Base-by-base conservation (phyloP, 1,140 invertebrate genomes). In the Macrosteles quadrilineatus region DNA sequence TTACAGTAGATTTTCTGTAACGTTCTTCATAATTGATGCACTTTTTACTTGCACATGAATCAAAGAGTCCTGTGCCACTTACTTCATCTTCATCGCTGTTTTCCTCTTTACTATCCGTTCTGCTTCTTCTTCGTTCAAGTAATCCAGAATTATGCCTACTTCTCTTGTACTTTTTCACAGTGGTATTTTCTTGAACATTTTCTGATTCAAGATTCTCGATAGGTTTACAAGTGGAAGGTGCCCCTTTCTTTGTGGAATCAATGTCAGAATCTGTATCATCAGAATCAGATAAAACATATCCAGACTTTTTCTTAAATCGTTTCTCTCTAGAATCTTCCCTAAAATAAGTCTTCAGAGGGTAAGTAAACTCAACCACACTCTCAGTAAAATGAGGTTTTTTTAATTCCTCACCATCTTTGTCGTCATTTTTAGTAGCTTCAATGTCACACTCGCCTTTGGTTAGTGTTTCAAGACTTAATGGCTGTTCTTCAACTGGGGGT, bases 271-370 rank as follows among this genome's bases (percentile, higher is more conserved):
- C 65, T 11, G 43, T 30, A 30, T 67, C 65, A 67, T 59, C 27
- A 27, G 55, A 59, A 25, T 59, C 55, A 2, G 55, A 27, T 6
- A 23, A n/a, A 59, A 25, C 9, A 23, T 27, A 25, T n/a, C 43
- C 43, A 47, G 29, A 1, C 19, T 36, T 21, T 47, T 14, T 67
- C 3, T 27, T 40, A 36, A 19, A n/a, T 47, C 40, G 36, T 67
- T 50, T 67, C 30, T 67, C 65, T 47, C 21, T 67, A 17, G n/a
- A 47, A 67, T 67, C 65, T 30, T 53, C 40, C 12, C n/a, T 59
- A 25, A 59, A 59, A 30, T 59, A 59, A 2, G 55, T 59, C 27
- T 59, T 59, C 2, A 59, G 27, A 3, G 55, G 55, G n/a, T 59
- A 59, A 27, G 55, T 59, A 6, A 59, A n/a, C 55, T 59, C 55